These are phyloP conservation scores for Polylopha cassiicola DNA, from an alignment of 2,888 invertebrate genomes.

Conservation along the genomic window DNA sequence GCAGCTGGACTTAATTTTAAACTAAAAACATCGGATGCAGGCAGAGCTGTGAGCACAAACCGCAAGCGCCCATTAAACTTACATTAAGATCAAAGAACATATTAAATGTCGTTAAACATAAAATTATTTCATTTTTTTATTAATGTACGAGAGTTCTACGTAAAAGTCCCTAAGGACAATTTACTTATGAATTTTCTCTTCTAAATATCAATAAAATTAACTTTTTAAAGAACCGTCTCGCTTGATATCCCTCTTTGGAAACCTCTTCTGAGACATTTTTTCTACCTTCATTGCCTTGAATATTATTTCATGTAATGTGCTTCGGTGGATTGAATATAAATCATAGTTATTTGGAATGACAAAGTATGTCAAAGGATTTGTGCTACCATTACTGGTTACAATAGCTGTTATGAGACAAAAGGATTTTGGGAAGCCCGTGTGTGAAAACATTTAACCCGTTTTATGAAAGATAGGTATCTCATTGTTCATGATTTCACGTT, in stretches of 20 bases:
- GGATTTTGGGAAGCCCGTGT: too few species aligned
- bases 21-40: conserved; percentile 12
- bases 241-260: conserved; percentile 10
- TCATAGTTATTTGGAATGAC: conserved; percentile 38
- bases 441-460: too few species aligned
- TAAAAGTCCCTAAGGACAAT: too few species aligned
- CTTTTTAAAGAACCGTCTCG: conserved; percentile 11
- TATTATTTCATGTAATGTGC: background rate
- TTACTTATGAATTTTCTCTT: conserved; percentile 11
- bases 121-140: conserved; percentile 17
- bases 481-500: too few species aligned
- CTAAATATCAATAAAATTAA: too few species aligned
- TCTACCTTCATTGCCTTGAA: conserved; percentile 12
- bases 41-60: background rate
- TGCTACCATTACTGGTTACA: conserved; percentile 34
- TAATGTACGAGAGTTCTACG: too few species aligned
- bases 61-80: conserved; percentile 12
- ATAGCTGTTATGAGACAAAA: background rate
- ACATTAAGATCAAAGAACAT: conserved; percentile 5
- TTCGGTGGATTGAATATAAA: conserved; percentile 1
- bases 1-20: too few species aligned
- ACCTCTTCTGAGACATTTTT: conserved; percentile 13
- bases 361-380: conserved; percentile 40
- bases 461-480: too few species aligned
- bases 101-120: conserved; percentile 4